A percentile compares a stretch with the other conserved stretches of the same genome.
phyloP scores from a whole-genome alignment of 2,888 invertebrate genomes.

The Oscheius myriophilus region DNA sequence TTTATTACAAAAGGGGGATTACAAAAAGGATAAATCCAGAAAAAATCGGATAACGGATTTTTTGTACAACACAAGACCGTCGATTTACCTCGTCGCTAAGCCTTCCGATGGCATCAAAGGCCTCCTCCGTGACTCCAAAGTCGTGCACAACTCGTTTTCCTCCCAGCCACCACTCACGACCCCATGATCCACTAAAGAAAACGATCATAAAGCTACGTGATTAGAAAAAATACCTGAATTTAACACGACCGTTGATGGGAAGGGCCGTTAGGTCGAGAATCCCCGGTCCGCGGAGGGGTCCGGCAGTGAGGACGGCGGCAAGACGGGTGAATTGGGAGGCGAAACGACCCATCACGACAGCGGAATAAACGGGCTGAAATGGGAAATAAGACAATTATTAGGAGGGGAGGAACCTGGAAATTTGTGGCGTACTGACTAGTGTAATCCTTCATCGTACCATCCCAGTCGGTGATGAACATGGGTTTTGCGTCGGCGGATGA shows the following conservation, averaged over 20 bases:
- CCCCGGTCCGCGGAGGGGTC: slow-evolving; percentile 65
- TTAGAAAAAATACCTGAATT: slow-evolving; percentile 56
- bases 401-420: slow-evolving; percentile 57
- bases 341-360: slow-evolving; percentile 65
- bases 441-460: slow-evolving; percentile 71
- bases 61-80: too few species aligned
- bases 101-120: slow-evolving; percentile 60
- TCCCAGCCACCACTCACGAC: slow-evolving; percentile 68
- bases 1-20: too few species aligned
- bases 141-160: slow-evolving; percentile 66
- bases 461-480: slow-evolving; percentile 69
- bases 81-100: slow-evolving; percentile 59
- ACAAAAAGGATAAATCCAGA: too few species aligned
- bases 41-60: too few species aligned
- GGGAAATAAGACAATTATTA: neutral
- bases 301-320: slow-evolving; percentile 69
- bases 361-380: slow-evolving; percentile 68
- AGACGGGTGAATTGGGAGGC: slow-evolving; percentile 58
- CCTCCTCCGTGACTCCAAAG: slow-evolving; percentile 64
- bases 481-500: slow-evolving; percentile 36
- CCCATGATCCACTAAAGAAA: slow-evolving; percentile 68
- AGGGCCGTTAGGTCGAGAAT: slow-evolving; percentile 70
- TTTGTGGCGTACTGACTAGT: slow-evolving; percentile 70
- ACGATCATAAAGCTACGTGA: neutral
- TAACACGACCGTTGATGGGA: slow-evolving; percentile 65